Base-by-base conservation (phyloP, 2,888 invertebrate species). In the Euclidia mi region DNA sequence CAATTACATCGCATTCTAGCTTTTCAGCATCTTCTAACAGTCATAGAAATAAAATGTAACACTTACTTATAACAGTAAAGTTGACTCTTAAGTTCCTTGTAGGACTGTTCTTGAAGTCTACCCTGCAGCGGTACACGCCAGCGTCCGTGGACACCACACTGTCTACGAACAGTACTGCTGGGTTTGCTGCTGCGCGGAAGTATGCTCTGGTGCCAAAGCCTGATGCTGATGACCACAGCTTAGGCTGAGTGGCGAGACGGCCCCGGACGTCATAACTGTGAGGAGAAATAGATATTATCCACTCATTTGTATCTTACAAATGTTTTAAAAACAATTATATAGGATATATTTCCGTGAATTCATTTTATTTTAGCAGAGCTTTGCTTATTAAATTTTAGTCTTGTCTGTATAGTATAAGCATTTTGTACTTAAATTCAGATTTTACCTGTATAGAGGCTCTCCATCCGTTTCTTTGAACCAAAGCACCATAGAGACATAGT, bases 31-130 rank as follows among this genome's bases (percentile, higher is more conserved):
- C n/a, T n/a, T n/a, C n/a, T n/a, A n/a, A 10, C 31, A 31, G 3
- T 31, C 3, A n/a, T 15, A 15, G 6, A 0, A 34, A 11, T 3
- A 3, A 32, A 31, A 18, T n/a, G n/a, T n/a, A 2, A 38, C 48
- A 96, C 98, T 97, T 94, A 98, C 98, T 96, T 84, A 98, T 97
- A 75, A 98, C 97, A 73, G 97, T 98, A 79, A 98, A 96, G 91
- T 98, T 98, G 90, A 98, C 97, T 92, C 97, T 96, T 78, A 97
- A 95, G 88, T 98, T 98, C 76, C 98, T 96, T 1, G 98, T 98
- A 0, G 98, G 98, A 9, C 98, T 97, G 87, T 97, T 97, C 85
- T 97, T 97, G 94, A 98, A 98, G 94, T 98, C 98, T 3, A 98
- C 98, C 57, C 98, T 95, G 91, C 98, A 98, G 61, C 98, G 95